Evolutionary conservation across 2,888 invertebrate genomes (phyloP), one percentile per base, ranked within the genome.

Genomic region (Chorisops tibialis): DNA sequence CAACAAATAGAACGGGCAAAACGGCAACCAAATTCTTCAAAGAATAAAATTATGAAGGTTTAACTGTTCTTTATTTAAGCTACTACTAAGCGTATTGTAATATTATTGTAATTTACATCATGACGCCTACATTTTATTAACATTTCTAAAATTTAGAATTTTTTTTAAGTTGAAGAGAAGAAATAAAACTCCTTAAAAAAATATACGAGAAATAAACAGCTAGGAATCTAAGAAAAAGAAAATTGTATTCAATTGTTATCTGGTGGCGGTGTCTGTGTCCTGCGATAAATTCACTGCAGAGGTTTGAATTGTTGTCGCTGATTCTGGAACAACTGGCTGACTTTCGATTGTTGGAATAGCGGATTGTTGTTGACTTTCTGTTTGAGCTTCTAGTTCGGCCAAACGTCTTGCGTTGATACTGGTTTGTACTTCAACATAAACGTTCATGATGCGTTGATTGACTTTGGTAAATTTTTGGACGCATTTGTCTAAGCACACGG

Each of bases 341-440:
- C 67, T 56, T 66, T 35, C 37, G 7, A 24, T n/a, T 69, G 49
- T n/a, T 12, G 30, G 21, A 19, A 2, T 22, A 39, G 60, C 52
- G 18, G 39, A 39, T 21, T 52, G 16, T 45, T 41, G 21, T 67
- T 61, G 63, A 68, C 67, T 54, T 67, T 71, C 52, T 67, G 72
- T 51, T 64, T 69, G 39, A 7, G 70, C 69, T 67, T 78, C 76
- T 4, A 74, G 49, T 62, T 78, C 78, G 35, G 71, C 65, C 65
- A 74, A 63, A 12, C 78, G 75, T 21, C 71, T 72, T 3, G 68
- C 66, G 64, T 78, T 78, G 4, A 78, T 74, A 14, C 69, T 72
- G 3, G 75, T 73, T 68, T 78, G 78, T 21, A 76, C 75, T 62
- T 79, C 77, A 21, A 78, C 76, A 59, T 78, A 78, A 9, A 74